A percentile compares a stretch with the other conserved stretches of the same genome.
Conservation (phyloP, 2,888 invertebrate genomes). For the Diplazon laetatorius region DNA sequence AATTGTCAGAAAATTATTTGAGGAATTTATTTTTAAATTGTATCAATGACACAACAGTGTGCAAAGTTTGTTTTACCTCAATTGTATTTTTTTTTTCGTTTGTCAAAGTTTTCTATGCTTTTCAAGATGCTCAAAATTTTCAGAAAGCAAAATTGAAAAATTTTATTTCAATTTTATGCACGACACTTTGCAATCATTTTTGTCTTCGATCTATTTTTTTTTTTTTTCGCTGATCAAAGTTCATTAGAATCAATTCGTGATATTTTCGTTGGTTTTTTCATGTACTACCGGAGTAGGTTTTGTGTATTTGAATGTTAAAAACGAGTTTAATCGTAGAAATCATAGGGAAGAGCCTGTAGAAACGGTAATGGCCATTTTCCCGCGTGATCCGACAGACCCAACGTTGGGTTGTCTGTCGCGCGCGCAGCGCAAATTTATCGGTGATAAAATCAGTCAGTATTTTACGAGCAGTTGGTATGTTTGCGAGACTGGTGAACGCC, state of each 20-base stretch:
- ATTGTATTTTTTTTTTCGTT: too few species aligned
- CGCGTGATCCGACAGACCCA: constrained; percentile 28
- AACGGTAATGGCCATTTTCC: constrained; percentile 31
- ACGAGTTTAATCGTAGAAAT: constrained; percentile 40
- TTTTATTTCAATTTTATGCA: too few species aligned
- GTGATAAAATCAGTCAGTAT: constrained; percentile 78
- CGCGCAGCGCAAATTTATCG: constrained; percentile 76
- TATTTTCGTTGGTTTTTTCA: background rate
- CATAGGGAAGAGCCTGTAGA: constrained; percentile 33
- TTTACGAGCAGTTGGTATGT: constrained; percentile 75
- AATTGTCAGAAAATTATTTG: too few species aligned
- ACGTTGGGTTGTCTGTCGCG: constrained; percentile 60
- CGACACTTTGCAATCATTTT: too few species aligned
- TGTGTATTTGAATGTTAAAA: constrained; percentile 16
- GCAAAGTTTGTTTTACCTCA: too few species aligned
- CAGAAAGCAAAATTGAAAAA: too few species aligned
- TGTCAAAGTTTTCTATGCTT: too few species aligned
- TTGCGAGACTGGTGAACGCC: constrained; percentile 63
- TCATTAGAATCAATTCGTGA: background rate
- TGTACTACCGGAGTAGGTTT: background rate
- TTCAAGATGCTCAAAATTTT: too few species aligned
- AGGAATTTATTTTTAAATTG: too few species aligned
- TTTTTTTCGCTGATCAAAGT: background rate
- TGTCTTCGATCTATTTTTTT: too few species aligned
- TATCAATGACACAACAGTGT: too few species aligned